Base-by-base conservation (phyloP, 2,888 invertebrate genomes). In the Mesopsocus fuscifrons region DNA sequence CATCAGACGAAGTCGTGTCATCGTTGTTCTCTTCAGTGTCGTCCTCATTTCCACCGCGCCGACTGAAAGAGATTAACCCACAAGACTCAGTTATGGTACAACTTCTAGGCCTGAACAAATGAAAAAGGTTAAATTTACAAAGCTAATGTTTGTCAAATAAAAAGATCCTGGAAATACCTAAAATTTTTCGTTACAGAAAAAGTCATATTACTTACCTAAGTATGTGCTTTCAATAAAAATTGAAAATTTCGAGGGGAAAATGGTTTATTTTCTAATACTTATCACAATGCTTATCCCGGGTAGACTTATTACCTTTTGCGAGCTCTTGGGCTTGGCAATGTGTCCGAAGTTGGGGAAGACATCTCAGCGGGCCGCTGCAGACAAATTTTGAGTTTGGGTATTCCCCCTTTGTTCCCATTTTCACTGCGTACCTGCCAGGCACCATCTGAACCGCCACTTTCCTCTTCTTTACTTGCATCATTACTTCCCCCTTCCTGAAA, bases 341-440 rank as follows among this genome's bases (percentile, higher is more conserved):
- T n/a, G 8, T 38, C 38, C 13, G 38, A 38, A 5, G 38, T 51
- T 5, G 50, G 49, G 45, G 52, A 51, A 15, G 49, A 46, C 9
- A 49, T 47, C 31, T 52, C 52, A 4, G 50, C 44, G 11, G 50
- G 48, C 30, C 52, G 46, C 30, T 51, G 50, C n/a, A 51, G 47
- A 45, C 53, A 52, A 17, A 53, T 51, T 44, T 53, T 53, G 22
- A 54, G 45, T 44, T 54, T 54, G 35, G 53, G 53, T 21, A 54
- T 52, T 45, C 52, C 53, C 11, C 53, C 52, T 31, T 51, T 52
- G 16, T 50, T 49, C 13, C 53, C 62, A 48, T 64, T 63, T 1
- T 62, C 59, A 49, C 62, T 59, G 41, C 64, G 61, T 5, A 65
- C 63, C 55, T 64, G 63, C 65, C 65, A 65, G 17, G 63, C 38